Evolutionary conservation across 2,797 vertebrate genomes (phyloP).

Genomic region (Phrynocephalus vlangalii): DNA sequence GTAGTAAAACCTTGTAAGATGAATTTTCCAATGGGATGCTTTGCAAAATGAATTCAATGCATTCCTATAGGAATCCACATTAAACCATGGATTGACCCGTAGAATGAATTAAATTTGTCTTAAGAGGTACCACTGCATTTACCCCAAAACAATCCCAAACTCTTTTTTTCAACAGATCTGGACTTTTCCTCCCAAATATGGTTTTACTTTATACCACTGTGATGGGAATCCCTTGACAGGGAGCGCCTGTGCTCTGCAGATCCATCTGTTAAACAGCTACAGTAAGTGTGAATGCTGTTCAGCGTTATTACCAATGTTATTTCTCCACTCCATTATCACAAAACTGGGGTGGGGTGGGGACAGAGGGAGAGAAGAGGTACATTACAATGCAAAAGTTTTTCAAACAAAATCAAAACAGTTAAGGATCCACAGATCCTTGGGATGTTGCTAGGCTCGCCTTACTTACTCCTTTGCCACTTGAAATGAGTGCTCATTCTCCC

Average conservation of each 20-base stretch:
- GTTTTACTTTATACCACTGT: neutral
- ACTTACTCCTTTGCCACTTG: too few relatives aligned
- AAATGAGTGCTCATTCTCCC: conserved; percentile 35
- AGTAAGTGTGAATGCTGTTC: neutral
- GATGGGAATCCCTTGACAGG: neutral
- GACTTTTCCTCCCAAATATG: neutral
- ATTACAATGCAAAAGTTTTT: neutral
- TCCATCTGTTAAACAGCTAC: neutral
- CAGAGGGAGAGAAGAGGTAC: neutral
- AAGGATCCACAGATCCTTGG: too few relatives aligned
- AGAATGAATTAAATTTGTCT: too few relatives aligned
- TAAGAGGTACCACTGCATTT: neutral
- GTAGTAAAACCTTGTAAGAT: too few relatives aligned
- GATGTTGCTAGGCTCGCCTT: too few relatives aligned
- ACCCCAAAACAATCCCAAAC: neutral
- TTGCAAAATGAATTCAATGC: too few relatives aligned
- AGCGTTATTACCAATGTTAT: neutral
- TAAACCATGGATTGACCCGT: too few relatives aligned
- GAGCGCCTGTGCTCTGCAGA: neutral
- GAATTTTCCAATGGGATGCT: too few relatives aligned
- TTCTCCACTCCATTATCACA: neutral
- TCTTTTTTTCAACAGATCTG: neutral
- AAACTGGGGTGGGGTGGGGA: neutral
- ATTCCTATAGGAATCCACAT: too few relatives aligned
- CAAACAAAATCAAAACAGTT: too few relatives aligned